These are phyloP conservation scores for Apodemus agrarius DNA, from an alignment of 2,797 vertebrate genomes.

Conservation along the genomic window DNA sequence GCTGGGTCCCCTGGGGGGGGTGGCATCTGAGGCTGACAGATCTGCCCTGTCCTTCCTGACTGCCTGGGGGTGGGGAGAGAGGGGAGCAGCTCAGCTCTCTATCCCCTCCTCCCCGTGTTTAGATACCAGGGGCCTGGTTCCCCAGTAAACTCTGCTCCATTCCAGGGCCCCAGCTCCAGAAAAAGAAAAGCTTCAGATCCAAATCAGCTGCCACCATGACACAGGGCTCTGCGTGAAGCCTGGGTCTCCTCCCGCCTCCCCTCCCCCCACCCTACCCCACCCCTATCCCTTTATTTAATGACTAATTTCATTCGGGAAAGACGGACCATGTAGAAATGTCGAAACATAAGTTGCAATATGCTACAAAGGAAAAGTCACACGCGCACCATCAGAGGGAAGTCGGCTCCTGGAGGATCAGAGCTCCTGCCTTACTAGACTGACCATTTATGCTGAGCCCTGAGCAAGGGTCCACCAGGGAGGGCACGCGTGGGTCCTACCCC, in stretches of 20 bases:
- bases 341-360: not conserved
- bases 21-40: constrained; percentile 69
- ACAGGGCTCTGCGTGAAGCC: not conserved
- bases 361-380: not conserved
- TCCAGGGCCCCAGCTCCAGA: not conserved
- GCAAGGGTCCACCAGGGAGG: not conserved
- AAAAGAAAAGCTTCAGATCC: not conserved
- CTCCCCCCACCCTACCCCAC: too few relatives aligned
- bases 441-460: not conserved
- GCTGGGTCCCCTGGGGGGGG: constrained; percentile 68
- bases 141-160: not conserved
- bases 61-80: constrained; percentile 18
- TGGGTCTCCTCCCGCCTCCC: not conserved
- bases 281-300: too few relatives aligned
- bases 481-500: not conserved
- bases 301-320: not conserved
- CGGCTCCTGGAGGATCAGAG: fast-evolving
- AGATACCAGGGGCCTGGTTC: not conserved
- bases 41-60: constrained; percentile 72
- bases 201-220: not conserved
- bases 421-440: not conserved
- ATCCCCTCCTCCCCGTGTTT: not conserved
- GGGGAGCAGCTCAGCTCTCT: not conserved
- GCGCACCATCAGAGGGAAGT: fast-evolving
- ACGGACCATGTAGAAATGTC: not conserved